These are phyloP conservation scores for Eristalis tenax DNA, from an alignment of 2,888 invertebrate species.

Conservation along the genomic window DNA sequence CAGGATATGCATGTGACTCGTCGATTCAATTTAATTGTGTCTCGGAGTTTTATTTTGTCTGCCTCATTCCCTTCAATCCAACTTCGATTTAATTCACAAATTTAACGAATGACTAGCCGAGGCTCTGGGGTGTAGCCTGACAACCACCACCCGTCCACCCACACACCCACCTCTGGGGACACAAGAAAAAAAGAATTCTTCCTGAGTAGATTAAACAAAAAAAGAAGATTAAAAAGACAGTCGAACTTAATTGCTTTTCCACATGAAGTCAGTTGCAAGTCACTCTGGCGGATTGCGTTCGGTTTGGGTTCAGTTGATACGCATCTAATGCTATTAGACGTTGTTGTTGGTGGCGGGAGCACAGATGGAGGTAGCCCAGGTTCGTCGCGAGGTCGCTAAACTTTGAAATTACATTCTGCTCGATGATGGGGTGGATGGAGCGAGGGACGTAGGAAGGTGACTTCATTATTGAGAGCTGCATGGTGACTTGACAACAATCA, in stretches of 20 bases:
- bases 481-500: neutral
- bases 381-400: constrained; percentile 58
- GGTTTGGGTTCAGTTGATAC: constrained; percentile 63
- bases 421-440: neutral
- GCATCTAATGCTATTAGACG: constrained; percentile 65
- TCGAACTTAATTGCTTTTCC: constrained; percentile 76
- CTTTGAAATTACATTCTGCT: constrained; percentile 63
- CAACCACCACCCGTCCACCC: constrained; percentile 21
- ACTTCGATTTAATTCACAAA: constrained; percentile 68
- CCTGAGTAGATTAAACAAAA: constrained; percentile 60
- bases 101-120: constrained; percentile 65
- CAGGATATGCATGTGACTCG: constrained; percentile 61
- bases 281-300: constrained; percentile 73
- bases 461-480: neutral
- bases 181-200: constrained; percentile 24
- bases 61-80: constrained; percentile 50
- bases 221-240: constrained; percentile 40
- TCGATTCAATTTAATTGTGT: constrained; percentile 71
- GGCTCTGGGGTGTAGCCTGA: constrained; percentile 36
- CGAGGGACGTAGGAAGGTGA: no score
- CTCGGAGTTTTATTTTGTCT: constrained; percentile 68
- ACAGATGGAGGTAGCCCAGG: constrained; percentile 3
- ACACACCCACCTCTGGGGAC: constrained; percentile 1
- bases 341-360: constrained; percentile 2
- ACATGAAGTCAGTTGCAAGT: constrained; percentile 84